Evolutionary conservation across 2,113 vertebrate species (phyloP).

Genomic region (Tor tambroides): DNA sequence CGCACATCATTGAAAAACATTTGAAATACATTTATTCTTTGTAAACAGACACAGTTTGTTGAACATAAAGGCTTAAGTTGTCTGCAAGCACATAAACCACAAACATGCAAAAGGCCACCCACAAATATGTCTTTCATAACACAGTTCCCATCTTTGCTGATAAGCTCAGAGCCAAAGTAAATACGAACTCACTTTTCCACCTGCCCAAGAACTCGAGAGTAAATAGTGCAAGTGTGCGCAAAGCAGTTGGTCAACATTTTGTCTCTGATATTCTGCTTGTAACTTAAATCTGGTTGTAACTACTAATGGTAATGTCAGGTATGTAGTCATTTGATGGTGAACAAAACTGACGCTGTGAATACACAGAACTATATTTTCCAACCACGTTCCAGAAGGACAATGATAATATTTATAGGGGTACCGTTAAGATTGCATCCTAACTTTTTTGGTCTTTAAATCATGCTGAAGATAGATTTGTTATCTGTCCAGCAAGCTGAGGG

Average conservation of each 20-base stretch:
- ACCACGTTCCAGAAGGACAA: not conserved
- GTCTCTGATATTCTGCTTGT: constrained; percentile 57
- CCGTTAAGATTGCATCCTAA: not conserved
- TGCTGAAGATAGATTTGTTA: constrained; percentile 21
- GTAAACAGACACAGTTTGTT: constrained; percentile 46
- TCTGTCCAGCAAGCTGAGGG: constrained; percentile 6
- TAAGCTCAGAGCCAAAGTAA: constrained; percentile 74
- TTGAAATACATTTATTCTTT: constrained; percentile 40
- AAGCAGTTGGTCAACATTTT: constrained; percentile 65
- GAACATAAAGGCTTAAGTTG: constrained; percentile 53
- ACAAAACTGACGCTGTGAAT: not conserved
- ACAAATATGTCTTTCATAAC: constrained; percentile 74
- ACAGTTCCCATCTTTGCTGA: constrained; percentile 69
- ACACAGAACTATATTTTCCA: not conserved
- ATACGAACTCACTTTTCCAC: constrained; percentile 71
- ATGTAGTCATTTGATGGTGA: not conserved
- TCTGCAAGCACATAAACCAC: constrained; percentile 57
- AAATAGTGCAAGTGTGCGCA: constrained; percentile 64
- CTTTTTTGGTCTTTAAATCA: constrained; percentile 24
- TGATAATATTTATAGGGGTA: not conserved
- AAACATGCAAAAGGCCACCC: constrained; percentile 67
- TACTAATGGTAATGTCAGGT: not conserved
- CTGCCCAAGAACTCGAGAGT: constrained; percentile 66
- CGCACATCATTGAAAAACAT: not conserved
- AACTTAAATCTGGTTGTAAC: constrained; percentile 25